These are phyloP conservation scores for Cylloceria caligata DNA, from an alignment of 2,888 invertebrate genomes.

Conservation along the genomic window DNA sequence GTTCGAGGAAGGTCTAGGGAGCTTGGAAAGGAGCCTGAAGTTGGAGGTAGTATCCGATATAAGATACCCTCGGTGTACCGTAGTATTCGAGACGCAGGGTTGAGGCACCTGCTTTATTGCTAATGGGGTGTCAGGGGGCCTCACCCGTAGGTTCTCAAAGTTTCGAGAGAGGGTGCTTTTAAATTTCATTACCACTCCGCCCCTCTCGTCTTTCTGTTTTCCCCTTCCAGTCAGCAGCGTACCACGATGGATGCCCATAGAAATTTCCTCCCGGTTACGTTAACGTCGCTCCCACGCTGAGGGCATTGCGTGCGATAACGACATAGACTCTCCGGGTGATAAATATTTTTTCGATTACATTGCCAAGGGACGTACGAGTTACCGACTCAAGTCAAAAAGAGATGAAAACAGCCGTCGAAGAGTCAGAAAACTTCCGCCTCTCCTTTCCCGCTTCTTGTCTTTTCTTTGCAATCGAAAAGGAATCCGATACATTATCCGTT, in stretches of 20 bases:
- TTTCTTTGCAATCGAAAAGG: conserved; percentile 38
- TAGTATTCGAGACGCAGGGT: conserved; percentile 45
- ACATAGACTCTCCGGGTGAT: conserved; percentile 66
- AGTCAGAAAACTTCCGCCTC: conserved; percentile 21
- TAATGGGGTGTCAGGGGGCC: conserved; percentile 79
- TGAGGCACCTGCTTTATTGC: conserved; percentile 78
- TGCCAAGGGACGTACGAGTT: conserved; percentile 40
- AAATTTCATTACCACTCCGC: conserved; percentile 80
- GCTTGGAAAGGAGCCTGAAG: conserved; percentile 38
- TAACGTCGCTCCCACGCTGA: conserved; percentile 63
- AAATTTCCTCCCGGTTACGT: conserved; percentile 75
- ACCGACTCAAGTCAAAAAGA: conserved; percentile 18
- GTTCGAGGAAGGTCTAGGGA: conserved; percentile 25
- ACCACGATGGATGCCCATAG: conserved; percentile 79
- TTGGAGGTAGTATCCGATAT: conserved; percentile 50
- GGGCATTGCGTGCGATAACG: conserved; percentile 64
- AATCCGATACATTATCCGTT: conserved; percentile 48
- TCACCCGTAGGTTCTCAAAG: conserved; percentile 71
- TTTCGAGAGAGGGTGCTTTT: conserved; percentile 76
- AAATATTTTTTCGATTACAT: conserved; percentile 72
- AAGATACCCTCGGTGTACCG: conserved; percentile 37
- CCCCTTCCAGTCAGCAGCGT: conserved; percentile 6
- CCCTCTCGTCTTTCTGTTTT: conserved; percentile 1
- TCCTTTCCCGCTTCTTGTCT: conserved; percentile 13
- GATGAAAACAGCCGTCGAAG: conserved; percentile 9